Conservation (phyloP, 2,888 invertebrate species). For the Eupithecia vulgata region DNA sequence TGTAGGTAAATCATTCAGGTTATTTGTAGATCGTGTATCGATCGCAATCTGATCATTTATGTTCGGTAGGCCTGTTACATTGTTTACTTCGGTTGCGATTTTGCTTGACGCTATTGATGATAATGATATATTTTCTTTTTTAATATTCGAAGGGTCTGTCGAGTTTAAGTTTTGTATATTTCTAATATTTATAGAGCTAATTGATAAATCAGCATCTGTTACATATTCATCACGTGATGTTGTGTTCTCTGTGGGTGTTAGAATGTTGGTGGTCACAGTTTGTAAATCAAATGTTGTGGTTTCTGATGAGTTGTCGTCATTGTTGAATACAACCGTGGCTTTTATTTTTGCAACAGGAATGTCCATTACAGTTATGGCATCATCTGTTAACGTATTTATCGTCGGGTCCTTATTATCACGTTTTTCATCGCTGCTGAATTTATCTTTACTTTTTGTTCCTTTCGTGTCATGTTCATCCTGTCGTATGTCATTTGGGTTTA, state of each 20-base stretch:
- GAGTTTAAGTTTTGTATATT: background rate
- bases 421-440: constrained; percentile 19
- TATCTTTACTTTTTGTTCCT: constrained; percentile 18
- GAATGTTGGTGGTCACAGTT: background rate
- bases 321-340: background rate
- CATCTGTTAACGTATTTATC: background rate
- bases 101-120: background rate
- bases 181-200: background rate
- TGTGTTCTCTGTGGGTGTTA: background rate
- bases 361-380: background rate
- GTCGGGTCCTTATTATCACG: background rate
- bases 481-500: constrained; percentile 45
- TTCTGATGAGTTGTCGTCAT: background rate
- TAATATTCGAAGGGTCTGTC: background rate
- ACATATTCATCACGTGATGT: background rate
- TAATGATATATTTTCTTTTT: background rate
- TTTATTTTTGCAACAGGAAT: background rate
- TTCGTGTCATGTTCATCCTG: constrained; percentile 25
- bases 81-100: background rate
- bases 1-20: background rate
- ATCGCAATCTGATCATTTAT: constrained; percentile 23
- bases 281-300: background rate
- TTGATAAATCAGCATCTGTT: background rate
- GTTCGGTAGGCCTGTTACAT: background rate
- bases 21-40: constrained; percentile 18